A percentile compares a stretch with the other conserved stretches of the same genome.
Evolutionary conservation across 2,888 invertebrate species (phyloP).

Genomic region (Aspidiotus rigidus): DNA sequence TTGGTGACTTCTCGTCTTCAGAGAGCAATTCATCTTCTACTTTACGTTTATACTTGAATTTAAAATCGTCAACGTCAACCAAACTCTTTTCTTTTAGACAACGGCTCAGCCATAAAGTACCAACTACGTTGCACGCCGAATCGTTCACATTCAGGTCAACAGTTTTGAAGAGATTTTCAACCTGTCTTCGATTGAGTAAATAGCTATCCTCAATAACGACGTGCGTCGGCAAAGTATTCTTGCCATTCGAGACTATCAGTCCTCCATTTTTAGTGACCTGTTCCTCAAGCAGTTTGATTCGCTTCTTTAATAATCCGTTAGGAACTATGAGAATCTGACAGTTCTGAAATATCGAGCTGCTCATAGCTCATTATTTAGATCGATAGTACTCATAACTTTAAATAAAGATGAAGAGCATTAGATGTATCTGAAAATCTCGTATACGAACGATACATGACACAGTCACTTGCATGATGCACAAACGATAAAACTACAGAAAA

Average conservation of each 20-base stretch:
- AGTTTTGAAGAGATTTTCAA: constrained; percentile 6
- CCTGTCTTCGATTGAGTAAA: constrained; percentile 2
- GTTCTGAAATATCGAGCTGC: constrained; percentile 12
- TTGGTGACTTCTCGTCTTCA: neutral
- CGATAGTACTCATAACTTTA: neutral
- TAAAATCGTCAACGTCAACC: constrained; percentile 8
- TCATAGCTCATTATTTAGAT: neutral
- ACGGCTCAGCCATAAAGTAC: constrained; percentile 15
- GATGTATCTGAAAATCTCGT: constrained; percentile 1
- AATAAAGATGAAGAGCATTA: neutral
- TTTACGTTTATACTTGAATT: constrained; percentile 7
- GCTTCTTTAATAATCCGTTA: constrained; percentile 14
- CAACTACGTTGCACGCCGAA: constrained; percentile 12
- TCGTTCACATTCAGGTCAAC: neutral
- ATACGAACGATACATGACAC: neutral
- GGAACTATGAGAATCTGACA: constrained; percentile 19
- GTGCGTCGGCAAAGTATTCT: constrained; percentile 14
- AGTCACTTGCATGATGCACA: neutral
- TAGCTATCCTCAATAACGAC: constrained; percentile 20
- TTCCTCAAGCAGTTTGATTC: constrained; percentile 23
- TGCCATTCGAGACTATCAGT: constrained; percentile 32
- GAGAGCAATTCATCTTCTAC: neutral
- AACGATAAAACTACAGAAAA: too few species aligned
- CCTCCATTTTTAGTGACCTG: constrained; percentile 16
- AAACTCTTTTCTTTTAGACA: constrained; percentile 22